Base-by-base conservation (phyloP, 2,113 vertebrate genomes). In the Nothocercus nigrocapillus region DNA sequence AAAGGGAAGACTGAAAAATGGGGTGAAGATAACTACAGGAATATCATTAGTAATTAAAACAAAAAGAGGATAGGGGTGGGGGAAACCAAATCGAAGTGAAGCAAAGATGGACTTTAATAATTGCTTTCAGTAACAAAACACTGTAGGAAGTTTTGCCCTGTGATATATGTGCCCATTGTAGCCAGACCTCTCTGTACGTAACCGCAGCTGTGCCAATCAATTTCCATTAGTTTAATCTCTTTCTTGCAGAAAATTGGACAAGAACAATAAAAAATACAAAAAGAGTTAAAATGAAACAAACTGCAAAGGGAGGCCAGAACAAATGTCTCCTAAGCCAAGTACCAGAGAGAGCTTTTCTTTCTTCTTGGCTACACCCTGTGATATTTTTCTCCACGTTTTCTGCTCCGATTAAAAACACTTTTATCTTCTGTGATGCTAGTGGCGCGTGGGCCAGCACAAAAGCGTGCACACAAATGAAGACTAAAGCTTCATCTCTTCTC, bases 191-290 rank as follows among this genome's bases (percentile, higher is more conserved):
- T 67, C 74, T 47, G 21, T 49, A 78, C 10, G 34, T 69, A 89
- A 82, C 70, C 79, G 54, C 38, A 80, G 83, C 66, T 80, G 30
- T 54, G 91, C 40, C 61, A 92, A 97, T 92, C 90, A 87, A 95
- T 96, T 94, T 91, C 74, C 70, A 77, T 89, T 96, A 92, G 82
- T 93, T 93, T 89, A 82, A 74, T 95, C 38, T 56, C 94, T 62
- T 93, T 85, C 68, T 89, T 76, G 54, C 74, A 93, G 85, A 94
- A 95, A 97, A 96, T 81, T 91, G 86, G 74, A 82, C 74, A 96
- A 38, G 25, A 78, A 30, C 36, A 78, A 27, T 40, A 79, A 3
- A 58, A 70, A 27, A 47, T 70, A 67, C 61, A 81, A 54, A 32
- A 85, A 62, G 27, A 89, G 59, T 79, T 54, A 91, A 92, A 88